Conservation (phyloP, 1,140 invertebrate genomes). For the Saxidomus purpurata region DNA sequence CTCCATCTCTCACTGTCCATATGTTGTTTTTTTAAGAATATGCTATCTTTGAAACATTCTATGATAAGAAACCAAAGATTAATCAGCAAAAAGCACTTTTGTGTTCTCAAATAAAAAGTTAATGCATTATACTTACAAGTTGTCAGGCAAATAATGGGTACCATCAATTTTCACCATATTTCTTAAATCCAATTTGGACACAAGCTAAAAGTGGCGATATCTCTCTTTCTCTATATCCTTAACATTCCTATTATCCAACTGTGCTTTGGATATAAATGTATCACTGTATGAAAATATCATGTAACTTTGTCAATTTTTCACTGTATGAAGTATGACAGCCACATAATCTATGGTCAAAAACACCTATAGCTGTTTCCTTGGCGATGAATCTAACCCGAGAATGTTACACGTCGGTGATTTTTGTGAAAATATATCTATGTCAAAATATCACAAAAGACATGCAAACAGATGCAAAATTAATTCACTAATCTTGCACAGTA, state of each 20-base stretch:
- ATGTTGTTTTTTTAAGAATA: too few species aligned
- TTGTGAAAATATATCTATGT: constrained; percentile 46
- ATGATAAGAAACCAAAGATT: too few species aligned
- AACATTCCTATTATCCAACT: constrained; percentile 1
- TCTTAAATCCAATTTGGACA: not conserved
- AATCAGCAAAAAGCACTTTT: too few species aligned
- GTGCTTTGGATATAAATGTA: not conserved
- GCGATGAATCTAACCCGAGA: constrained; percentile 32
- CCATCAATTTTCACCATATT: constrained; percentile 43
- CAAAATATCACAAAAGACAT: constrained; percentile 26
- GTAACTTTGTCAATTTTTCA: constrained; percentile 46
- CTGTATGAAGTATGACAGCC: constrained; percentile 40
- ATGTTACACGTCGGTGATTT: constrained; percentile 18
- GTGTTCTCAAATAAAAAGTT: too few species aligned
- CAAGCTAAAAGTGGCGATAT: not conserved
- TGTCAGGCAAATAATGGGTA: constrained; percentile 25
- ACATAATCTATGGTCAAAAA: constrained; percentile 57
- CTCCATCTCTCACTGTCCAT: too few species aligned
- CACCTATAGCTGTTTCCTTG: constrained; percentile 27
- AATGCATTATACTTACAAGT: constrained; percentile 9
- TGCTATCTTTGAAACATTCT: too few species aligned
- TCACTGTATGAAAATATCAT: constrained; percentile 1
- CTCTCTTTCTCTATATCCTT: not conserved
- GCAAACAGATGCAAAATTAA: constrained; percentile 45
- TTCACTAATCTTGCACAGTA: constrained; percentile 32